These are phyloP conservation scores for Falco rusticolus DNA, from an alignment of 2,797 vertebrate genomes.

Conservation along the genomic window DNA sequence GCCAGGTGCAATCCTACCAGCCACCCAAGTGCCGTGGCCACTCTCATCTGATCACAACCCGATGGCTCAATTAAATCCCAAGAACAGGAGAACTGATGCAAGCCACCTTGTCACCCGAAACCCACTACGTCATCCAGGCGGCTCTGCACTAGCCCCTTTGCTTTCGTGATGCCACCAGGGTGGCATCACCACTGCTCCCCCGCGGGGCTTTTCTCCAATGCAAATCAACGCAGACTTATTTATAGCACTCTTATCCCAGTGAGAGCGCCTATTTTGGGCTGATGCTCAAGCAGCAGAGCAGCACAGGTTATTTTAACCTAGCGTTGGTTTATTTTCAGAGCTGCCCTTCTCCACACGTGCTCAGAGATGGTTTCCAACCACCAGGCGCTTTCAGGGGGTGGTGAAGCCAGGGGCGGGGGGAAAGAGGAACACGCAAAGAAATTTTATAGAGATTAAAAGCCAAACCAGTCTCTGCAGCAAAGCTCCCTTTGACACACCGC, in stretches of 20 bases:
- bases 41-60: fast-evolving
- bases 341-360: slow-evolving; percentile 14
- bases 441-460: neutral
- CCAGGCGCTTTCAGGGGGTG: fast-evolving
- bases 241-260: neutral
- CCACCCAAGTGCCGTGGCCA: fast-evolving
- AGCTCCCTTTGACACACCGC: neutral
- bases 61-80: neutral
- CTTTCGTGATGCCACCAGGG: fast-evolving
- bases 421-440: fast-evolving
- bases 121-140: fast-evolving
- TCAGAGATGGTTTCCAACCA: neutral
- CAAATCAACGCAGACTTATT: neutral
- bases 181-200: fast-evolving
- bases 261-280: slow-evolving; percentile 6
- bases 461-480: neutral
- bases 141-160: neutral
- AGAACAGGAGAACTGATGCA: neutral
- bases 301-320: slow-evolving; percentile 26
- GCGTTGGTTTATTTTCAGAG: neutral
- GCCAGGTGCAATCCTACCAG: fast-evolving
- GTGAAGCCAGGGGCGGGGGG: neutral
- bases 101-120: neutral
- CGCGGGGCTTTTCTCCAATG: neutral
- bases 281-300: neutral